Evolutionary conservation across 2,888 invertebrate species (phyloP).

Genomic region (Synergus itoensis): DNA sequence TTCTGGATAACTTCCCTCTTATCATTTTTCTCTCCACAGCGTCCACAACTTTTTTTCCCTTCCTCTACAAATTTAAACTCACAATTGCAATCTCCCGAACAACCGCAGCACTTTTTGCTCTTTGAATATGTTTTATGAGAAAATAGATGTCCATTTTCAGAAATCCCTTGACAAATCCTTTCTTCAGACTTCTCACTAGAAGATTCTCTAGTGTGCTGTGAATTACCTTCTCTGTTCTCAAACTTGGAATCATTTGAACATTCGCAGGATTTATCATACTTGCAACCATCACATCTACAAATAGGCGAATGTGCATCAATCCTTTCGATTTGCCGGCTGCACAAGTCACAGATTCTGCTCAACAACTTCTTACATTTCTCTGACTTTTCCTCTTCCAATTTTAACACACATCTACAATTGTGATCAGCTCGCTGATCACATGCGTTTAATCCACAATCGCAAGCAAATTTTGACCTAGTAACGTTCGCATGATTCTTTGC

Average conservation of each 20-base stretch:
- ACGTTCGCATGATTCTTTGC: constrained; percentile 72
- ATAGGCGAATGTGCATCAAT: background rate
- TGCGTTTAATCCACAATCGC: background rate
- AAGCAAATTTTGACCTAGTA: constrained; percentile 62
- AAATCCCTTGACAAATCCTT: background rate
- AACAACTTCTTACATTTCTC: constrained; percentile 42
- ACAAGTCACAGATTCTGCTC: constrained; percentile 49
- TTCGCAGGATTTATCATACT: constrained; percentile 52
- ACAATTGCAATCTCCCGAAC: constrained; percentile 35
- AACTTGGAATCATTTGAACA: constrained; percentile 59
- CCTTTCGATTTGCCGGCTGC: constrained; percentile 42
- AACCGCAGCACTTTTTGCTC: background rate
- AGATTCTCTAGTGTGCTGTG: background rate
- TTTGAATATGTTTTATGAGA: background rate
- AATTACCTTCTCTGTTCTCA: constrained; percentile 48
- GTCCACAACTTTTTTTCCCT: constrained; percentile 4
- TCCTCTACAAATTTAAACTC: constrained; percentile 45
- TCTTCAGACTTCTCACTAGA: constrained; percentile 9
- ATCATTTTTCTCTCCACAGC: background rate
- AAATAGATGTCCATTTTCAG: constrained; percentile 30
- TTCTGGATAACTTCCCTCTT: background rate
- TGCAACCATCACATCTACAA: constrained; percentile 31
- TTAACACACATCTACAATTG: constrained; percentile 19
- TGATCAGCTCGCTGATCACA: background rate
- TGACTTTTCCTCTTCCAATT: constrained; percentile 31